Base-by-base conservation (phyloP, 2,113 vertebrate species). In the Pseudorectes ferrugineus region DNA sequence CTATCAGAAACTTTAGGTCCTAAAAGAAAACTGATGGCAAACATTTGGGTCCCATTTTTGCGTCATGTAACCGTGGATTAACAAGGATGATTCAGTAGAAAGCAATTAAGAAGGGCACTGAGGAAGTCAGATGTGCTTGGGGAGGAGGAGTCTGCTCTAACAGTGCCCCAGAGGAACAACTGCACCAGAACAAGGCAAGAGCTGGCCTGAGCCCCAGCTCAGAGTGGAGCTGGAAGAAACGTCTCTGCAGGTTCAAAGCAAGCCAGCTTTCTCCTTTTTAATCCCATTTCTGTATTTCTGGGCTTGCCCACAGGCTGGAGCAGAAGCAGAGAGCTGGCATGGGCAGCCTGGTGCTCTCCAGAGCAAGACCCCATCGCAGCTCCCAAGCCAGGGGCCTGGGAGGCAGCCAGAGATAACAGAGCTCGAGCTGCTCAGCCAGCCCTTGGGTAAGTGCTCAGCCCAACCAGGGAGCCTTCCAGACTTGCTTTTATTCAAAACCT, bases 21-120 rank as follows among this genome's bases (percentile, higher is more conserved):
- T 94, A 72, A 89, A 96, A 95, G 71, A 55, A 97, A 96, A 94
- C 23, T 24, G 81, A 88, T 25, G 42, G 93, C 91, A 89, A 95
- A 59, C 35, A 80, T 88, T 93, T 85, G 88, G 78, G 77, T 61
- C 91, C 79, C 23, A 24, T 62, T 95, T 93, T 91, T 89, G 65
- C 72, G 66, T 89, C 72, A 42, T 33, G 42, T 80, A 95, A 92
- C 51, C 14, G 36, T 68, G 33, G 61, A 92, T 96, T 95, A 92
- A 89, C 19, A 65, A 76, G 85, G 65, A 77, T 71, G 79, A 93
- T 89, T 96, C 61, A 55, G 74, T 40, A 59, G 78, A 79, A 92
- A 85, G 85, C 84, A 92, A 95, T 87, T 85, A 92, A 80, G 78
- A 77, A 54, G 62, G 68, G 48, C 70, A 52, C 59, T 40, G 88